A percentile compares a stretch with the other conserved stretches of the same genome.
Conservation (phyloP, 1,140 invertebrate genomes). For the Drosophila kohkoa region DNA sequence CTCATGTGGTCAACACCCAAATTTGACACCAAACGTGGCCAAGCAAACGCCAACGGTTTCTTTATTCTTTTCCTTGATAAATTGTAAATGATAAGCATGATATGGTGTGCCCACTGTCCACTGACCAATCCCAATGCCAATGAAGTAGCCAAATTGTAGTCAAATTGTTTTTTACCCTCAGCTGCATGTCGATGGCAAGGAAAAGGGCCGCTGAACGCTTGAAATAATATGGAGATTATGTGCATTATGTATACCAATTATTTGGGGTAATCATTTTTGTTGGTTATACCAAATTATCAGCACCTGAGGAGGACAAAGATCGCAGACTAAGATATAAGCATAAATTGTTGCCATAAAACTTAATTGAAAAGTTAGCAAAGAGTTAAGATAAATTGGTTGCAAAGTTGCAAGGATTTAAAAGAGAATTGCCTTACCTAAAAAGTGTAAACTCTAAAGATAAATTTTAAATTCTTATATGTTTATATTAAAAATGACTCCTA, state of each 20-base stretch:
- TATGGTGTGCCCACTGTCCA: slow-evolving; percentile 22
- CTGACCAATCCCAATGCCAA: slow-evolving; percentile 13
- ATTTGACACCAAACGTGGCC: slow-evolving; percentile 70
- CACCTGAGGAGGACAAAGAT: background rate
- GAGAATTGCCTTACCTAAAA: too few species aligned
- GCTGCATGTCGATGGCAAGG: background rate
- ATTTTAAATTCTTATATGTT: too few species aligned
- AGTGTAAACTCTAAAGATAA: too few species aligned
- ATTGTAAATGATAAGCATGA: slow-evolving; percentile 70
- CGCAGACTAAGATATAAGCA: background rate
- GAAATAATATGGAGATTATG: slow-evolving; percentile 45
- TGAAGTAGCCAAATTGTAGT: slow-evolving; percentile 50
- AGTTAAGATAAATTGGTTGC: too few species aligned
- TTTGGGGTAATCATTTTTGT: slow-evolving; percentile 45
- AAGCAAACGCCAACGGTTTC: slow-evolving; percentile 7
- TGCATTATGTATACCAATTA: slow-evolving; percentile 35
- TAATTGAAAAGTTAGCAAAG: too few species aligned
- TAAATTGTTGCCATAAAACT: too few species aligned
- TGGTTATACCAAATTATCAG: slow-evolving; percentile 33
- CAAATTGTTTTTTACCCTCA: slow-evolving; percentile 36
- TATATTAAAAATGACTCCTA: too few species aligned
- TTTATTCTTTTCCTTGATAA: slow-evolving; percentile 43
- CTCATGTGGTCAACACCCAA: slow-evolving; percentile 78
- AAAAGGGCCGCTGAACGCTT: slow-evolving; percentile 1
- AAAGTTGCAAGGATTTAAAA: too few species aligned